These are phyloP conservation scores for Thumatha senex DNA, from an alignment of 2,888 invertebrate genomes.

Conservation along the genomic window DNA sequence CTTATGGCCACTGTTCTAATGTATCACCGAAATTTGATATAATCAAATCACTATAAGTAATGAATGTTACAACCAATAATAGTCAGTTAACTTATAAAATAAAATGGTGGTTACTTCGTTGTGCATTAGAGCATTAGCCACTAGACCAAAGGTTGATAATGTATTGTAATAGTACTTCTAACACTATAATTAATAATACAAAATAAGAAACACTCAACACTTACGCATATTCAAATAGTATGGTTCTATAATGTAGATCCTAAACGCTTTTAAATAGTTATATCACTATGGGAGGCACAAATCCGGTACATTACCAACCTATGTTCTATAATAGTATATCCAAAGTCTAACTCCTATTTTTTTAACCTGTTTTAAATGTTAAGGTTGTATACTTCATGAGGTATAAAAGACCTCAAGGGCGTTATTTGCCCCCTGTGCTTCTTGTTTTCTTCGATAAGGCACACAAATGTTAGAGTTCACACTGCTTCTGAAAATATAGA, in stretches of 20 bases:
- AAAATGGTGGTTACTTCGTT: constrained; percentile 33
- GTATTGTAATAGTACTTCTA: constrained; percentile 13
- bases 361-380: constrained; percentile 81
- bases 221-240: neutral
- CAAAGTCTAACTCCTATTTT: constrained; percentile 82
- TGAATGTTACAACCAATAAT: constrained; percentile 27
- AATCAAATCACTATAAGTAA: constrained; percentile 36
- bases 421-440: constrained; percentile 72
- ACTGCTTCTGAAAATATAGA: constrained; percentile 53
- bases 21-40: constrained; percentile 45
- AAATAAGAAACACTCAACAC: no score
- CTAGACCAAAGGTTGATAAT: constrained; percentile 46
- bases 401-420: constrained; percentile 60
- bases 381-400: constrained; percentile 74
- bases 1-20: constrained; percentile 56
- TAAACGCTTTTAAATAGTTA: constrained; percentile 1
- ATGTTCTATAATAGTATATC: constrained; percentile 64
- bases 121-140: constrained; percentile 56
- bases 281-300: constrained; percentile 1
- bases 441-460: constrained; percentile 77
- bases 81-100: constrained; percentile 21
- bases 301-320: constrained; percentile 35
- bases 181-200: no score
- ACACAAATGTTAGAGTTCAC: constrained; percentile 47
- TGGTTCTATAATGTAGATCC: constrained; percentile 6